A percentile compares a stretch with the other conserved stretches of the same genome.
Conservation (phyloP, 2,113 vertebrate genomes). For the Anhinga rufa region DNA sequence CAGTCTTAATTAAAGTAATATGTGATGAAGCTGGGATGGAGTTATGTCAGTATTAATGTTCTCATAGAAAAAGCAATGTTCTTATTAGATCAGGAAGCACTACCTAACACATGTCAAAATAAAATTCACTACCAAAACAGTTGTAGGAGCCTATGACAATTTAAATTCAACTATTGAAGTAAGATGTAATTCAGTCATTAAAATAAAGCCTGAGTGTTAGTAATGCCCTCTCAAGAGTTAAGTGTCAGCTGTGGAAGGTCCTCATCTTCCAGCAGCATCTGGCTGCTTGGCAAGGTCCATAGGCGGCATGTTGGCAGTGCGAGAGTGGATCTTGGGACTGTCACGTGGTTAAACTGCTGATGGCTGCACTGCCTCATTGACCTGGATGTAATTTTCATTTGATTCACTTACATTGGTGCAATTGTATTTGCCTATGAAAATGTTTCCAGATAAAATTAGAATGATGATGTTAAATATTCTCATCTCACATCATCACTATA, state of each 20-base stretch:
- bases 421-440: neutral
- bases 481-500: neutral
- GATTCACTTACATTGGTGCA: neutral
- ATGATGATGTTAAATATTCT: neutral
- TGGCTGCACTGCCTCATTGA: neutral
- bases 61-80: neutral
- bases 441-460: neutral
- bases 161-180: neutral
- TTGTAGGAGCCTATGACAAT: neutral
- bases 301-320: neutral
- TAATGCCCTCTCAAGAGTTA: neutral
- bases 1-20: neutral
- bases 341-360: neutral
- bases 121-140: neutral
- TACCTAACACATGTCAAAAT: neutral
- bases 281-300: conserved; percentile 5
- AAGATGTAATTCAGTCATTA: neutral
- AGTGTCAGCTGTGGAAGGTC: neutral
- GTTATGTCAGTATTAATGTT: neutral
- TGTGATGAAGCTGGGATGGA: neutral
- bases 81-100: neutral
- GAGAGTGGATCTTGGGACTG: neutral
- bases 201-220: neutral
- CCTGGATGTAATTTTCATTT: neutral
- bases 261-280: neutral